phyloP scores from a whole-genome alignment of 2,797 vertebrate species.

The Thaleichthys pacificus region DNA sequence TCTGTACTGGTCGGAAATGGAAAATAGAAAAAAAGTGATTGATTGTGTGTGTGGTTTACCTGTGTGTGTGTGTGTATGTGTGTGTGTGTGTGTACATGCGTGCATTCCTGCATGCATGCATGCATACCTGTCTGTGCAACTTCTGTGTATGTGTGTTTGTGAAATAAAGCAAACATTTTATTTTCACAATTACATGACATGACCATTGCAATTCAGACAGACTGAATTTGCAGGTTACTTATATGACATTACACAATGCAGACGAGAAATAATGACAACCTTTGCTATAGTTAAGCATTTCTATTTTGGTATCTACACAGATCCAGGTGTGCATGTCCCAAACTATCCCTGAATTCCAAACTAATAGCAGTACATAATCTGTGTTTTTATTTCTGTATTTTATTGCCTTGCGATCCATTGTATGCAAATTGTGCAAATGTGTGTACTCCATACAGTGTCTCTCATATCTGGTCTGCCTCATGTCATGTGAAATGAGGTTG shows the following conservation, averaged over 20 bases:
- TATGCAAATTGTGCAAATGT: not conserved
- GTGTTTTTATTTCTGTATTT: not conserved
- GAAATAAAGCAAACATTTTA: too few relatives aligned
- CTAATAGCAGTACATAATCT: too few relatives aligned
- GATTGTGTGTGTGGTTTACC: constrained; percentile 23
- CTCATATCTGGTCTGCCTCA: not conserved
- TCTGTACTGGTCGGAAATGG: constrained; percentile 56
- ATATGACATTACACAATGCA: not conserved
- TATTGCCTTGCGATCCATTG: not conserved
- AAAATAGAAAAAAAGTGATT: constrained; percentile 46
- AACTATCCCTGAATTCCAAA: not conserved
- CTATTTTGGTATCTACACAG: not conserved
- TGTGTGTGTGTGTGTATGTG: constrained; percentile 1
- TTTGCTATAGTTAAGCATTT: not conserved
- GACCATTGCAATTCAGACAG: too few relatives aligned
- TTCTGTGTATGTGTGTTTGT: not conserved
- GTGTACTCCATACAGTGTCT: not conserved
- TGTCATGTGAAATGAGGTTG: constrained; percentile 64
- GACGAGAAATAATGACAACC: not conserved
- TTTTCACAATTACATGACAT: too few relatives aligned
- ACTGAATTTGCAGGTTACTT: not conserved
- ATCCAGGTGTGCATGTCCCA: not conserved
- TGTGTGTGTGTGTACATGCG: not conserved
- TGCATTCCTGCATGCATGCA: not conserved
- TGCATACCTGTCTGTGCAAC: not conserved